Evolutionary conservation across 2,113 vertebrate genomes (phyloP).

Genomic region (Azemiops feae): DNA sequence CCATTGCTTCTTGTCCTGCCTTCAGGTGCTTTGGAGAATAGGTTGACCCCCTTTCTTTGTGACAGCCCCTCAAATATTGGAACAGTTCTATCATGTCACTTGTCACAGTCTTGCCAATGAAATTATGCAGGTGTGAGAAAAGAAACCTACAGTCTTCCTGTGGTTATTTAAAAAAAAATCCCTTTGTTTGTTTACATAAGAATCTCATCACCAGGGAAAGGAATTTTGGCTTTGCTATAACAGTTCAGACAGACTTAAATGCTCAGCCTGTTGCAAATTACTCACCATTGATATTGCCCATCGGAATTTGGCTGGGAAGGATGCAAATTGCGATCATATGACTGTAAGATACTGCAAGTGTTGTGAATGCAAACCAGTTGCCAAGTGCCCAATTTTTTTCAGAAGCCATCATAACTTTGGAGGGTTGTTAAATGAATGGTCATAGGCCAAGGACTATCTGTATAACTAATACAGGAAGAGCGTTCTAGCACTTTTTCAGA

Average conservation of each 20-base stretch:
- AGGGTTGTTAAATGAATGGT: neutral
- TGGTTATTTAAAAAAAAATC: neutral
- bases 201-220: neutral
- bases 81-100: neutral
- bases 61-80: neutral
- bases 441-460: too few species aligned
- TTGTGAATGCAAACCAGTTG: neutral
- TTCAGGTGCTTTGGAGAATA: neutral
- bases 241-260: neutral
- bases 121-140: neutral
- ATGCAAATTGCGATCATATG: neutral
- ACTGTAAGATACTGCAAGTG: neutral
- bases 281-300: neutral
- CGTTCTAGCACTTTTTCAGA: neutral
- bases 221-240: neutral
- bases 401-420: neutral
- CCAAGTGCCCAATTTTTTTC: neutral
- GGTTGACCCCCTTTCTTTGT: neutral
- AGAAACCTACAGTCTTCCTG: neutral
- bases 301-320: neutral
- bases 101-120: neutral
- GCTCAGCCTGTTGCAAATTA: neutral
- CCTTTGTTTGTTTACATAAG: neutral
- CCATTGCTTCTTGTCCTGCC: neutral
- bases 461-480: neutral